Base-by-base conservation (phyloP, 1,140 invertebrate species). In the Papilio machaon region DNA sequence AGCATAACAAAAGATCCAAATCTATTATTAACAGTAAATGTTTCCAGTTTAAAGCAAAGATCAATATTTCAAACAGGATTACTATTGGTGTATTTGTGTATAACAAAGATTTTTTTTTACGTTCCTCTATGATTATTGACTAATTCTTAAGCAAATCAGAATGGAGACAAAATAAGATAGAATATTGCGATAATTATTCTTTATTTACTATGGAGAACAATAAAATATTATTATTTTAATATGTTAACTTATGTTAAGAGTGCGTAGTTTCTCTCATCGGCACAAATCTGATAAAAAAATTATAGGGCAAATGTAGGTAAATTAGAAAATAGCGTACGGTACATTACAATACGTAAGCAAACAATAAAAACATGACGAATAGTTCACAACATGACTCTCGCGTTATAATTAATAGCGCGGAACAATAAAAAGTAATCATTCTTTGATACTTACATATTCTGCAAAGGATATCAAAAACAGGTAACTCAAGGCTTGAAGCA, bases 401-500 rank as follows among this genome's bases (percentile, higher is more conserved):
- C 47, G 52, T 74, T 80, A 80, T 79, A 81, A 73, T 80, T 82
- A 85, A 79, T 81, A 85, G 83, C 52, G 82, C 84, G 80, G 79
- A 87, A 88, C 85, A 85, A 88, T 80, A 83, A 83, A 86, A 86
- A 84, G 81, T 82, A 89, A 85, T 85, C 80, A 82, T 76, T 60
- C 76, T 78, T 78, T 79, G 79, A 58, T 54, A 91, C 90, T 91
- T 91, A 91, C 90, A 82, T 91, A 84, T 91, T 91, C 85, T 79
- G 84, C 84, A 85, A 91, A 30, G 74, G 88, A 84, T 84, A 91
- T 83, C 80, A 90, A 80, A 83, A 92, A 84, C 81, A 92, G 83
- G 84, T 74, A 90, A 82, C 88, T 88, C 70, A 92, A 77, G 80
- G 85, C 78, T 78, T 85, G 84, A 83, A 90, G 81, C 88, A 88